Evolutionary conservation across 2,888 invertebrate species (phyloP), one percentile per base, ranked within the genome.

Genomic region (Acronicta aceris): DNA sequence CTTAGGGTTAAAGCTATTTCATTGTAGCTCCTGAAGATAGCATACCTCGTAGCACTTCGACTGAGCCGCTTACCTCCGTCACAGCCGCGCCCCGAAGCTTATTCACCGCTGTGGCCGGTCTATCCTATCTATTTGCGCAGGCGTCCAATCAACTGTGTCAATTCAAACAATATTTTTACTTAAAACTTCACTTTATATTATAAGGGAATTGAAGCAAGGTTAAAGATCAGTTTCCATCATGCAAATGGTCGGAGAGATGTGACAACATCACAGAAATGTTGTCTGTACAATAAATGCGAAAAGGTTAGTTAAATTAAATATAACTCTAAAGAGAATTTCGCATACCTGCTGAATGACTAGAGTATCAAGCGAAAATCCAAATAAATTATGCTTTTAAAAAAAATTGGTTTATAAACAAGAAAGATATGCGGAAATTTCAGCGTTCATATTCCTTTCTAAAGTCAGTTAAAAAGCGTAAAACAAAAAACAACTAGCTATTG

Each of bases 51-150:
- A 59, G 78, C 72, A 72, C 71, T 76, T 73, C 71, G 75, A 66
- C 78, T 89, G 89, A 90, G 87, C 89, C 80, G 88, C 89, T 92
- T 90, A 91, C 83, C 80, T 81, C 76, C 78, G 78, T 75, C 79
- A 79, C 77, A 79, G 76, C 76, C 65, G 71, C 82, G 77, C 76
- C 72, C 63, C 76, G 70, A 73, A 81, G 84, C 84, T 85, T 86
- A 85, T 81, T 81, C 79, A 76, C 77, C 70, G 67, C 69, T 74
- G 74, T 51, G 65, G 71, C 72, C 65, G 71, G 78, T 74, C 80
- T 75, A 67, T 76, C 81, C 84, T 91, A 91, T 91, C 90, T 90
- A 86, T 89, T 89, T 88, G 82, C 79, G 75, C 89, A 89, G 86
- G 83, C 86, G 82, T 84, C 79, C 82, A 81, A 82, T 84, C 80